phyloP scores from a whole-genome alignment of 2,888 invertebrate genomes.

The Antheraea assamensis region DNA sequence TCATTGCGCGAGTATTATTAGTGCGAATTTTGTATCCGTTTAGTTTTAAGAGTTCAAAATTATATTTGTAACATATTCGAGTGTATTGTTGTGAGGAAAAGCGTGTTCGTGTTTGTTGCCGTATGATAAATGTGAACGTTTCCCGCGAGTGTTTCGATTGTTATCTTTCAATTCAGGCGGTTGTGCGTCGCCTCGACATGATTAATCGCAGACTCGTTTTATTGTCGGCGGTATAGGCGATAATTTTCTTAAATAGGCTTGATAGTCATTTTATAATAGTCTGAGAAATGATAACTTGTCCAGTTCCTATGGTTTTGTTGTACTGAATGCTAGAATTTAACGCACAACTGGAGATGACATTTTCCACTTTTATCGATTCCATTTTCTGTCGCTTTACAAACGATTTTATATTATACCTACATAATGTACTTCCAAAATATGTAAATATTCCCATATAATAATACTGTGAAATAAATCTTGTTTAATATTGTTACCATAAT shows the following conservation, averaged over 20 bases:
- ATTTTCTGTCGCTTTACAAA: constrained; percentile 29
- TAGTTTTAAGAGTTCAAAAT: constrained; percentile 77
- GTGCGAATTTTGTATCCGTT: constrained; percentile 78
- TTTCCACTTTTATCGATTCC: constrained; percentile 27
- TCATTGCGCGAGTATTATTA: constrained; percentile 75
- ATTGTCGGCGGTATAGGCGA: constrained; percentile 25
- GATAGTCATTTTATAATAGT: constrained; percentile 23
- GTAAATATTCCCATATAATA: constrained; percentile 49
- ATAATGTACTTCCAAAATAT: constrained; percentile 48
- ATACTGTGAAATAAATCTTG: constrained; percentile 39
- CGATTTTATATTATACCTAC: constrained; percentile 32
- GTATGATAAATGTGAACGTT: constrained; percentile 57
- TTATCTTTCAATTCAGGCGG: constrained; percentile 62
- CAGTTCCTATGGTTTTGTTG: constrained; percentile 53
- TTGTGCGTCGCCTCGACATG: constrained; percentile 36
- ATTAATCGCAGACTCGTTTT: constrained; percentile 41
- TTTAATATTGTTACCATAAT: constrained; percentile 43
- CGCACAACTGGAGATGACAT: constrained; percentile 51
- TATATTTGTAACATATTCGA: constrained; percentile 72
- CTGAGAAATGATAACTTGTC: constrained; percentile 37
- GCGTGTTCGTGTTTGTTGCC: constrained; percentile 47
- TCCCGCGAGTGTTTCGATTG: constrained; percentile 49
- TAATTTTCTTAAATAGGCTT: constrained; percentile 31
- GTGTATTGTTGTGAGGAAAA: constrained; percentile 41
- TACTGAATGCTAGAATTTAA: constrained; percentile 34